Base-by-base conservation (phyloP, 2,888 invertebrate species). In the Noctua pronuba region DNA sequence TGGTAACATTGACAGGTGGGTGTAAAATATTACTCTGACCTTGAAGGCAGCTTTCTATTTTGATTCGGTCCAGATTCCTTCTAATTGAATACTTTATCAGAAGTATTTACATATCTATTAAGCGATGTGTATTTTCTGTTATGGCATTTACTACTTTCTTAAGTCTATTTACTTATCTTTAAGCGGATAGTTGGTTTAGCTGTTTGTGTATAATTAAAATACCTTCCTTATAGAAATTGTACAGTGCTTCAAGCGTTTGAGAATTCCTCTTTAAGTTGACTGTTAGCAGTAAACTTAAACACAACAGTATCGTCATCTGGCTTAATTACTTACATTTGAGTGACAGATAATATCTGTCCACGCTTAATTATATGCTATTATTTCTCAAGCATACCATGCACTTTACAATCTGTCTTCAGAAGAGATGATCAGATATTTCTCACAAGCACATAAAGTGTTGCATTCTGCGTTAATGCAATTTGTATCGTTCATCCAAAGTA, bases 1-100 rank as follows among this genome's bases (percentile, higher is more conserved):
- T 52, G 28, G 52, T 67, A 52, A 72, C 64, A 38, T 60, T 52
- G 21, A 28, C 58, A 77, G 8, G 58, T 68, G 46, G 28, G 24
- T 60, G 38, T 76, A 16, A 49, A 65, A 41, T 82, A 76, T 76
- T 69, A 49, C 71, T 77, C 58, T 71, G 64, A 62, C 77, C 77
- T 71, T 86, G 62, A 60, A 31, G n/a, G 31, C 55, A 60, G 41
- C 72, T 86, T 85, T 85, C 86, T 84, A 70, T 77, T 85, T 73
- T 65, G n/a, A 71, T 41, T 44, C n/a, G 21, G 13, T 75, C 66
- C 62, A 75, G 38, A 67, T 80, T 75, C 31, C 52, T 66, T 69
- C 16, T 52, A 77, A 81, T 78, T 79, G 38, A 76, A 83, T 74
- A 66, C 24, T 68, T 62, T 52, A 77, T 86, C 52, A 44, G 41